Percentiles rank a stretch among this genome's conserved stretches.
These are phyloP conservation scores for Sepioteuthis lessoniana DNA, from an alignment of 2,888 invertebrate genomes.

Conservation along the genomic window DNA sequence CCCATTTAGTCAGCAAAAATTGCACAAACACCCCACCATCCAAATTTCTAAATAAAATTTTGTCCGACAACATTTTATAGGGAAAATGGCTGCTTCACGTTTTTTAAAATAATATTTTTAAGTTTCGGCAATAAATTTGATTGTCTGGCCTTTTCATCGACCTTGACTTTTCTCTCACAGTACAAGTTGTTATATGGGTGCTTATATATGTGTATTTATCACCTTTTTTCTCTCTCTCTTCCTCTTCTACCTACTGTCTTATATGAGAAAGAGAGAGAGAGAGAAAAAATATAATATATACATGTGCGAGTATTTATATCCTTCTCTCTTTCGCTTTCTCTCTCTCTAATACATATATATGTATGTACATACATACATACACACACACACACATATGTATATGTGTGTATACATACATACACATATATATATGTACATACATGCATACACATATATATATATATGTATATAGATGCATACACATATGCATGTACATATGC, in stretches of 20 bases:
- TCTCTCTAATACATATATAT: no score
- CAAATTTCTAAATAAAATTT: background rate
- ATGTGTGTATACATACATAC: background rate
- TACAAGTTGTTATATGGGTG: background rate
- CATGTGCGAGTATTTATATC: no score
- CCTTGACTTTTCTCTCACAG: background rate
- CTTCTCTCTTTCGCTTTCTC: no score
- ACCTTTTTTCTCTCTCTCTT: background rate
- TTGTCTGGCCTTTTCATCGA: background rate
- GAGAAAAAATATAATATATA: no score
- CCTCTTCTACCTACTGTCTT: background rate
- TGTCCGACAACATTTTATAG: background rate
- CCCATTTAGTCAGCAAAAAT: background rate
- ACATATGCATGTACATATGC: no score
- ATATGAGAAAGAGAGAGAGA: no score
- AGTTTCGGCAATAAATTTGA: background rate
- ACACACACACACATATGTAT: background rate
- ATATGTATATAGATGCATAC: background rate
- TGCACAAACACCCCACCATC: background rate
- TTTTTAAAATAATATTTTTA: background rate
- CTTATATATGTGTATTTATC: background rate
- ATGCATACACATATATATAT: background rate
- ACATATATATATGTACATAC: background rate
- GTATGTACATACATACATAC: background rate
- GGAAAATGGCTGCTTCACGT: background rate